Evolutionary conservation across 2,113 vertebrate species (phyloP).

Genomic region (Macquaria ambigua): DNA sequence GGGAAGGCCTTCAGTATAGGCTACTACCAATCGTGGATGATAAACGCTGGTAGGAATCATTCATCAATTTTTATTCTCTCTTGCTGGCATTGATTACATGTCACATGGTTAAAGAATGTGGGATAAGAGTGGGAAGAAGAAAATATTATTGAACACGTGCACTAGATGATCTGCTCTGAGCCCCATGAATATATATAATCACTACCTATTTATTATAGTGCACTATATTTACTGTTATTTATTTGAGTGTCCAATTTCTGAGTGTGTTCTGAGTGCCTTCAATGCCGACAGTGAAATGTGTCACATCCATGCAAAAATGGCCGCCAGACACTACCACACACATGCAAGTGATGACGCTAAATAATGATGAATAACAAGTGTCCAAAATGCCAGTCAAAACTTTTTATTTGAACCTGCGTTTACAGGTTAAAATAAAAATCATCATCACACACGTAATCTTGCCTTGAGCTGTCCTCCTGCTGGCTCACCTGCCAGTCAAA

Average conservation of each 20-base stretch:
- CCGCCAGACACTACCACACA: too few species aligned
- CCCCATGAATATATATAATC: too few species aligned
- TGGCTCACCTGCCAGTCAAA: conserved; percentile 65
- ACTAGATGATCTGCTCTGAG: too few species aligned
- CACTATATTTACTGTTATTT: neutral
- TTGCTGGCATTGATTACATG: neutral
- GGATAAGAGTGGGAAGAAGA: neutral
- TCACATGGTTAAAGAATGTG: neutral
- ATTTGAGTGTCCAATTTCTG: neutral
- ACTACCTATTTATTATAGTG: too few species aligned
- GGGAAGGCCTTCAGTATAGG: neutral
- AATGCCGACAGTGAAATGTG: neutral
- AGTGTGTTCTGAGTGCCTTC: neutral
- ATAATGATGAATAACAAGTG: conserved; percentile 19
- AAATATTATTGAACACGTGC: too few species aligned
- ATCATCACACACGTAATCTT: conserved; percentile 27
- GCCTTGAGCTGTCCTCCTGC: conserved; percentile 35
- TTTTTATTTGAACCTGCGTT: conserved; percentile 13
- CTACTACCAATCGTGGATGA: neutral
- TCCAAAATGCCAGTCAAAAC: conserved; percentile 40
- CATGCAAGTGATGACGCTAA: neutral
- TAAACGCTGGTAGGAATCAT: neutral
- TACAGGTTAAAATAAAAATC: conserved; percentile 36
- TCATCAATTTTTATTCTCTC: neutral
- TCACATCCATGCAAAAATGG: neutral